Percentiles rank a stretch among this genome's conserved stretches.
These are phyloP conservation scores for Noturus placidus DNA, from an alignment of 2,113 vertebrate genomes.

Conservation along the genomic window DNA sequence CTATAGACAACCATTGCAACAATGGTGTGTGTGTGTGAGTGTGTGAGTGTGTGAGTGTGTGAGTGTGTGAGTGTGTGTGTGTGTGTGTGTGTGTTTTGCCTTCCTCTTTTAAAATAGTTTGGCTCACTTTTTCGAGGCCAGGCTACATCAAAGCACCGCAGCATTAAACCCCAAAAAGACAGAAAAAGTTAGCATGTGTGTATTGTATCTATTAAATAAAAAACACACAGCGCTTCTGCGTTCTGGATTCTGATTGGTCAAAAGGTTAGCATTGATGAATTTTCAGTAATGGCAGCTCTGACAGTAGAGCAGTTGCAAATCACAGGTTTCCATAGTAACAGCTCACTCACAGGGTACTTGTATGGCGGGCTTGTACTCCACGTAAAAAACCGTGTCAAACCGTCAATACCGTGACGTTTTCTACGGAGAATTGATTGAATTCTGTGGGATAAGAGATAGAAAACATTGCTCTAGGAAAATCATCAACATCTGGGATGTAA, in stretches of 20 bases:
- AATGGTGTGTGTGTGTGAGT: conserved; percentile 44
- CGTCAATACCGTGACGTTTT: background rate
- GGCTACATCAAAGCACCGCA: conserved; percentile 39
- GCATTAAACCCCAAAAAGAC: conserved; percentile 23
- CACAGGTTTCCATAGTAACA: background rate
- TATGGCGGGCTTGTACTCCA: background rate
- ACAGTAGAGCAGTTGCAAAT: background rate
- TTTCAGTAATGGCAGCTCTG: background rate
- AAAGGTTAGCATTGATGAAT: background rate
- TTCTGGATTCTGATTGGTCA: background rate
- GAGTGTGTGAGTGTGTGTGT: conserved; percentile 17
- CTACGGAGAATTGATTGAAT: background rate
- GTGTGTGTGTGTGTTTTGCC: conserved; percentile 27
- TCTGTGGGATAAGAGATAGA: background rate
- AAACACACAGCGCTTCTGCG: too few species aligned
- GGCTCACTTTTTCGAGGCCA: background rate
- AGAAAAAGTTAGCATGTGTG: background rate
- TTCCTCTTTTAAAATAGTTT: conserved; percentile 28
- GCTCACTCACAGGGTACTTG: background rate
- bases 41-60: background rate
- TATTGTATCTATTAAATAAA: background rate
- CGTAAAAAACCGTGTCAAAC: background rate
- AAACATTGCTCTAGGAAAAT: background rate
- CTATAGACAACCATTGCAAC: background rate
- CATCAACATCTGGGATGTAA: background rate